Conservation (phyloP, 1,140 invertebrate species). For the Diachasmimorpha longicaudata region DNA sequence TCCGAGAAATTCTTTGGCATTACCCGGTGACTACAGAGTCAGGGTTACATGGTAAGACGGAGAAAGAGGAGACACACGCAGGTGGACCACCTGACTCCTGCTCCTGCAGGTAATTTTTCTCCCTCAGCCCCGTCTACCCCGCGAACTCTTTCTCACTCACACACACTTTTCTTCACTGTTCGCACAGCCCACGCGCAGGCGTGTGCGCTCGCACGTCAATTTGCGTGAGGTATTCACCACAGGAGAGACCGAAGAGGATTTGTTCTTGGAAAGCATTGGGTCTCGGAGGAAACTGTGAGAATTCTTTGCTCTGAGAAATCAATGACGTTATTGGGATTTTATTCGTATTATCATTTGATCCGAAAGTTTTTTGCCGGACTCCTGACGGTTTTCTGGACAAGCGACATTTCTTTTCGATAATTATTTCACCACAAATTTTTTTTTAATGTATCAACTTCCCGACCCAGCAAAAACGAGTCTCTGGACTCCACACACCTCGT, state of each 20-base stretch:
- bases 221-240: slow-evolving; percentile 1
- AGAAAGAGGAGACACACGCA: slow-evolving; percentile 13
- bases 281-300: background rate
- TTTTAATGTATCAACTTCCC: too few relatives aligned
- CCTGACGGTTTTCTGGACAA: too few relatives aligned
- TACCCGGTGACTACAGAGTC: background rate
- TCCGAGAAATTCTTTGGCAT: background rate
- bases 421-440: background rate
- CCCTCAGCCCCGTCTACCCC: too few relatives aligned
- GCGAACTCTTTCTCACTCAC: background rate
- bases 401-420: background rate
- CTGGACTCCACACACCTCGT: too few relatives aligned
- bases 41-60: slow-evolving; percentile 8
- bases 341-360: background rate
- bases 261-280: background rate
- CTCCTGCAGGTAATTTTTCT: background rate
- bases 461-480: too few relatives aligned
- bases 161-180: background rate
- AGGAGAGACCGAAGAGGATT: background rate
- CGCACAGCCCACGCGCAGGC: background rate
- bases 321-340: background rate
- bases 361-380: too few relatives aligned
- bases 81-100: slow-evolving; percentile 6
- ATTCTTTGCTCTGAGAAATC: background rate
- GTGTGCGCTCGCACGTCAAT: slow-evolving; percentile 1